Evolutionary conservation across 2,113 vertebrate genomes (phyloP), one percentile per base, ranked within the genome.

Genomic region (Nipponia nippon): DNA sequence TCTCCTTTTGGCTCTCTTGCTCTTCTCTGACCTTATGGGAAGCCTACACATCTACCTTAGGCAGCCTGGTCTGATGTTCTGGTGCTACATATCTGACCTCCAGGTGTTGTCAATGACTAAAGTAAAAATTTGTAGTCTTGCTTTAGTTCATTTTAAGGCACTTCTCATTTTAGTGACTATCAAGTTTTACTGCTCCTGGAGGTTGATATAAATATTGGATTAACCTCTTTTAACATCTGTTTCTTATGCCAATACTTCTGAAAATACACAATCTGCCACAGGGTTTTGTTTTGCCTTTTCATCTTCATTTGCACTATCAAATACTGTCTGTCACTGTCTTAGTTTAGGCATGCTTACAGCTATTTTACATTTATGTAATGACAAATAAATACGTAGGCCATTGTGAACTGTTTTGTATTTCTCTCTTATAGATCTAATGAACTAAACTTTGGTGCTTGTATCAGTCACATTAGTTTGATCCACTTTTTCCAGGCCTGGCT

Each of bases 141-240:
- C 14, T 94, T 87, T 58, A 75, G 18, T 29, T 93, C 11, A 23
- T 77, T 91, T 91, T 77, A 70, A 83, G 71, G 3, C 34, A 62
- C 7, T 71, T 91, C 29, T 88, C 25, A 49, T 84, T 86, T 78
- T 36, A 82, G 34, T 67, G 40, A 34, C 44, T 91, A 61, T 67
- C 38, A 82, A 55, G 18, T 65, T 89, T 89, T 90, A 87, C 34
- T 93, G 49, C 36, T 91, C 20, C 34, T 65, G 16, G 38, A 87
- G 19, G 56, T 89, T 87, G 65, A 40, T 91, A 82, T 86, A 87
- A 93, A 85, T 95, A 87, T 76, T 82, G 36, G 52, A 84, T 96
- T 94, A 92, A 87, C 34, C 40, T 71, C 44, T 77, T 89, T 78
- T 87, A 96, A 79, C 12, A 58, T 73, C 55, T 82, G 26, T 72